A percentile compares a stretch with the other conserved stretches of the same genome.
Conservation (phyloP, 23 tunicate genomes). For the Pegea sp. region DNA sequence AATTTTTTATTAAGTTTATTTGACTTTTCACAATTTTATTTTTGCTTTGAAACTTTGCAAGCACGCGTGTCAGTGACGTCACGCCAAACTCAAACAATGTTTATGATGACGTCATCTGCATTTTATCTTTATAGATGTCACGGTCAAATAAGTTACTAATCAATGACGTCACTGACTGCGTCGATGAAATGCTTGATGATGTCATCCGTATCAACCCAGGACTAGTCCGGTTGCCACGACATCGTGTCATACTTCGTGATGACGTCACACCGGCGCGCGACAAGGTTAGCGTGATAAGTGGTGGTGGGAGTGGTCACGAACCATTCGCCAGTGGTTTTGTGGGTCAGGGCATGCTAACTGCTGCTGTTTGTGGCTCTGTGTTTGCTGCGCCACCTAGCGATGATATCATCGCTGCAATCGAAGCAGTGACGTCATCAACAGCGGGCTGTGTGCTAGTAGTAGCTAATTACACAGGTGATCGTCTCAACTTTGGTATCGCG, state of each 20-base stretch:
- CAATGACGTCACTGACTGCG: slow-evolving; percentile 50
- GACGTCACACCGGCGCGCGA: too few species aligned
- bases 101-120: too few species aligned
- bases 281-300: slow-evolving; percentile 64
- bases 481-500: slow-evolving; percentile 97
- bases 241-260: slow-evolving; percentile 68
- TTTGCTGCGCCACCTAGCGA: slow-evolving; percentile 92
- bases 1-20: too few species aligned
- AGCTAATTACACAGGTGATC: slow-evolving; percentile 93
- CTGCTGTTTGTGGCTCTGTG: slow-evolving; percentile 94
- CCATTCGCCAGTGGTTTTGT: slow-evolving; percentile 99
- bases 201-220: slow-evolving; percentile 36
- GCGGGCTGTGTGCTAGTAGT: slow-evolving; percentile 63
- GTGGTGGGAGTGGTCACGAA: slow-evolving; percentile 99
- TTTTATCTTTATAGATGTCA: too few species aligned
- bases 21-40: too few species aligned
- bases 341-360: slow-evolving; percentile 92
- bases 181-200: slow-evolving; percentile 69
- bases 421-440: slow-evolving; percentile 30
- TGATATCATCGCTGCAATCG: slow-evolving; percentile 79
- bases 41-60: too few species aligned
- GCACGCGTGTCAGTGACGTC: too few species aligned
- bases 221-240: slow-evolving; percentile 26
- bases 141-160: slow-evolving; percentile 47
- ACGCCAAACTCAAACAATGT: too few species aligned